Conservation (phyloP, 2,888 invertebrate species). For the Andrena minutula region DNA sequence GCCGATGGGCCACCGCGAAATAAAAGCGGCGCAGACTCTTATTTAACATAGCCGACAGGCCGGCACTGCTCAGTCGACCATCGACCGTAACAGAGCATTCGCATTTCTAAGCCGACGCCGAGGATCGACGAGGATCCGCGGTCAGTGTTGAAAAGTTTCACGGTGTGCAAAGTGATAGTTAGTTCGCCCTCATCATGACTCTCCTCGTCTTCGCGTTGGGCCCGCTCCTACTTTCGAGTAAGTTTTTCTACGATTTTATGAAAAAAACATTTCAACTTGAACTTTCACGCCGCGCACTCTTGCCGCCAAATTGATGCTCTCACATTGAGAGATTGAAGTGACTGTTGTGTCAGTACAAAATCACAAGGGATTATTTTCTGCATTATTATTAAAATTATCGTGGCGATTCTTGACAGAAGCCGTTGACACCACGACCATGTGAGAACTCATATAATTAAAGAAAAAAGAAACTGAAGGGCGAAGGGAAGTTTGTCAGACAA, state of each 20-base stretch:
- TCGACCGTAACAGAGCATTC: conserved; percentile 71
- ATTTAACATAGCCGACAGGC: conserved; percentile 77
- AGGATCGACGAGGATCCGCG: conserved; percentile 16
- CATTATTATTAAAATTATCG: too few relatives aligned
- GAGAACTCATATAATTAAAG: neutral
- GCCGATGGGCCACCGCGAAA: conserved; percentile 64
- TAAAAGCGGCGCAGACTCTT: conserved; percentile 69
- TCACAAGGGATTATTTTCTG: too few relatives aligned
- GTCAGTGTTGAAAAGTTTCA: conserved; percentile 8
- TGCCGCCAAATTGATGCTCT: too few relatives aligned
- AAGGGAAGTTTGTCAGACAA: neutral
- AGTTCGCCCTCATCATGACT: conserved; percentile 45
- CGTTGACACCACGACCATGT: too few relatives aligned
- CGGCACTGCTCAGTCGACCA: conserved; percentile 75
- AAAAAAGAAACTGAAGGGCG: neutral
- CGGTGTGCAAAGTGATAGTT: conserved; percentile 43
- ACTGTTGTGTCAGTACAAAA: too few relatives aligned
- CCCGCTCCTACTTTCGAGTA: conserved; percentile 52
- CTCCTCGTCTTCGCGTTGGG: conserved; percentile 37
- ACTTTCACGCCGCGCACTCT: neutral
- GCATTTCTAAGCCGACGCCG: conserved; percentile 51
- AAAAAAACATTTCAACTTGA: neutral
- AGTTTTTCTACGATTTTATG: conserved; percentile 21
- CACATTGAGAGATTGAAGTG: too few relatives aligned
- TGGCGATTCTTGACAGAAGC: too few relatives aligned